phyloP scores from a whole-genome alignment of 2,888 invertebrate genomes.

The Rhogogaster chlorosoma region DNA sequence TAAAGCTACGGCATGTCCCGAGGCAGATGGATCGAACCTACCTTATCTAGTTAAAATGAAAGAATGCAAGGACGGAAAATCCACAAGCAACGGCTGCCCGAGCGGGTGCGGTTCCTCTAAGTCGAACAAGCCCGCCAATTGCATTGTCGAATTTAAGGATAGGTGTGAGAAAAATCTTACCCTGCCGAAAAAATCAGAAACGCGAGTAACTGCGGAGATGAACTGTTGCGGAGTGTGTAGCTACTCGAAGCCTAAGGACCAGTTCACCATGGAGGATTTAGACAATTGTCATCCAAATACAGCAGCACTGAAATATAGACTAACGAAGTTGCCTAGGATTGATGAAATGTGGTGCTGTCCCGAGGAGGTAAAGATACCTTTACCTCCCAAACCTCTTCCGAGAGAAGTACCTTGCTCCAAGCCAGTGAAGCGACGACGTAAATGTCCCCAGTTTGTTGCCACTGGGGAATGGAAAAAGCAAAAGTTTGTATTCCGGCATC shows the following conservation, averaged over 20 bases:
- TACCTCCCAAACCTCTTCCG: constrained; percentile 52
- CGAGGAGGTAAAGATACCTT: background rate
- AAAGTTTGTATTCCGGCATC: constrained; percentile 59
- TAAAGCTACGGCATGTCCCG: constrained; percentile 16
- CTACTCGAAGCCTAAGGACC: background rate
- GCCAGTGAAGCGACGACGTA: constrained; percentile 23
- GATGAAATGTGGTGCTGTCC: constrained; percentile 53
- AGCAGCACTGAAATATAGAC: constrained; percentile 61
- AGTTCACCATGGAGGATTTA: constrained; percentile 49
- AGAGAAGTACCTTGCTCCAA: constrained; percentile 11
- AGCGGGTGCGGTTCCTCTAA: background rate
- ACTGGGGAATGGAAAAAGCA: constrained; percentile 62
- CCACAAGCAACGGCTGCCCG: background rate
- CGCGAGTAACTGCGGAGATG: constrained; percentile 27
- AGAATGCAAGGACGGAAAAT: background rate
- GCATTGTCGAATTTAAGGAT: constrained; percentile 44
- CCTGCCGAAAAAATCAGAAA: background rate
- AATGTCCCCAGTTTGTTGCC: constrained; percentile 17
- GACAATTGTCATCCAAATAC: constrained; percentile 56
- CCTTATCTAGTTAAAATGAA: constrained; percentile 40
- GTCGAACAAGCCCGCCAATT: background rate
- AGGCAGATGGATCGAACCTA: constrained; percentile 25
- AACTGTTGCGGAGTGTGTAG: constrained; percentile 21
- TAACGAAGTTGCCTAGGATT: constrained; percentile 60
- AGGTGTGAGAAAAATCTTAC: constrained; percentile 43